Evolutionary conservation across 2,797 vertebrate species (phyloP).

Genomic region (Notolepis coatsorum): DNA sequence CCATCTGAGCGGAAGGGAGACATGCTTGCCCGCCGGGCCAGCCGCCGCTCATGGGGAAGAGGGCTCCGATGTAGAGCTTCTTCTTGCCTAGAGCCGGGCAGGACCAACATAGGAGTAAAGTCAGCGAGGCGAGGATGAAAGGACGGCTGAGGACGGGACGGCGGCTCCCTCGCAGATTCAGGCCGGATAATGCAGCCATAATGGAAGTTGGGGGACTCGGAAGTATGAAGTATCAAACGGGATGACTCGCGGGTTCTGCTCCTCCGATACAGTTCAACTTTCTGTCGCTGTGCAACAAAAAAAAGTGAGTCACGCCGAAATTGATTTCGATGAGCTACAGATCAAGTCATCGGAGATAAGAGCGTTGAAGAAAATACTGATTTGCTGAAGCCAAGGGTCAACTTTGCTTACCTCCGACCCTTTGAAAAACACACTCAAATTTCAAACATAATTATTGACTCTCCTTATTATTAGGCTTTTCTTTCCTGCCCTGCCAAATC

Average conservation of each 20-base stretch:
- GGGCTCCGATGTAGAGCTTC: slow-evolving; percentile 93
- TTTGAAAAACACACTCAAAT: background rate
- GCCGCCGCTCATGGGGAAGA: slow-evolving; percentile 95
- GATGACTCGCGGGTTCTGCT: background rate
- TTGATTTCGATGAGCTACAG: slow-evolving; percentile 6
- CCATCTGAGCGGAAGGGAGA: slow-evolving; percentile 91
- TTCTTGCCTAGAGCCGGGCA: slow-evolving; percentile 87
- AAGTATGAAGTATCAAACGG: background rate
- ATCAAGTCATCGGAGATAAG: slow-evolving; percentile 10
- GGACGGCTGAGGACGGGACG: slow-evolving; percentile 22
- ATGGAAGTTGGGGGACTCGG: background rate
- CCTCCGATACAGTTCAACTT: background rate
- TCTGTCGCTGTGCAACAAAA: background rate
- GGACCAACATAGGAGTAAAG: slow-evolving; percentile 70
- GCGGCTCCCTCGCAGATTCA: slow-evolving; percentile 15
- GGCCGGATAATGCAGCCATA: slow-evolving; percentile 50
- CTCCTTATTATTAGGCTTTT: background rate
- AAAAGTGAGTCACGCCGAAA: background rate
- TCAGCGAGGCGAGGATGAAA: slow-evolving; percentile 60
- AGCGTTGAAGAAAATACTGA: background rate
- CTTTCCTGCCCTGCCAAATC: background rate
- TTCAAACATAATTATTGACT: too few relatives aligned
- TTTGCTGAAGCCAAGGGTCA: background rate
- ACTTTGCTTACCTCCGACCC: background rate
- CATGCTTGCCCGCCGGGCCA: slow-evolving; percentile 95